Evolutionary conservation across 2,113 vertebrate genomes (phyloP).

Genomic region (Noturus placidus): DNA sequence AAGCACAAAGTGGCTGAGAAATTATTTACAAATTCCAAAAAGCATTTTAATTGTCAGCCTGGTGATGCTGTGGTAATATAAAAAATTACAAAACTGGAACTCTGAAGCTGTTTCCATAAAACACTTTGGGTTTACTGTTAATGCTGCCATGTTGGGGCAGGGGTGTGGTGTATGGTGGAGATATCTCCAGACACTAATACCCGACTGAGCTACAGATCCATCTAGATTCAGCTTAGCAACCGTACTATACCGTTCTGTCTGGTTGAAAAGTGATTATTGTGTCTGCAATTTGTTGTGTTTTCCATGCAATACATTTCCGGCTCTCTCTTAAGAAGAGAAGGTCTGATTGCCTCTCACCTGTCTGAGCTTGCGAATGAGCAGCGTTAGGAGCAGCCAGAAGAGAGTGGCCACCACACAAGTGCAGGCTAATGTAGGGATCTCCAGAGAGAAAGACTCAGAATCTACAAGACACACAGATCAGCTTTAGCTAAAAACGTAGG

Average conservation of each 20-base stretch:
- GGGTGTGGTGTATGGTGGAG: too few relatives aligned
- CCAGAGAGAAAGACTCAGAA: constrained; percentile 79
- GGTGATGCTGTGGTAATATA: neutral
- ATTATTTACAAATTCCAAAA: neutral
- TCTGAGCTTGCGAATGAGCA: constrained; percentile 90
- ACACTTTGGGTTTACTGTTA: neutral
- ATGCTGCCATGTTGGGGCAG: neutral
- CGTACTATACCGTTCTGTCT: neutral
- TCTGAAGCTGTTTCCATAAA: neutral
- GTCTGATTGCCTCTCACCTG: constrained; percentile 61
- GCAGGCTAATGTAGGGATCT: constrained; percentile 85
- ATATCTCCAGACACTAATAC: neutral
- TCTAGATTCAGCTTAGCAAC: neutral
- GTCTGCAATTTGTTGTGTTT: neutral
- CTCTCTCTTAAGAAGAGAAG: neutral
- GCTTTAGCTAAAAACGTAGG: neutral
- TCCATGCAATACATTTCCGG: neutral
- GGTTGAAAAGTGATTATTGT: neutral
- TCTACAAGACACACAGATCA: constrained; percentile 66
- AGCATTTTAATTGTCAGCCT: neutral
- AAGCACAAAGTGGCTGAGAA: neutral
- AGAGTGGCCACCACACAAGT: constrained; percentile 87
- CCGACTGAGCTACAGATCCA: neutral
- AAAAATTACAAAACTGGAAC: neutral
- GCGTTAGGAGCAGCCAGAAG: constrained; percentile 90